Evolutionary conservation across 1,140 invertebrate genomes (phyloP).

Genomic region (Conus ventricosus): DNA sequence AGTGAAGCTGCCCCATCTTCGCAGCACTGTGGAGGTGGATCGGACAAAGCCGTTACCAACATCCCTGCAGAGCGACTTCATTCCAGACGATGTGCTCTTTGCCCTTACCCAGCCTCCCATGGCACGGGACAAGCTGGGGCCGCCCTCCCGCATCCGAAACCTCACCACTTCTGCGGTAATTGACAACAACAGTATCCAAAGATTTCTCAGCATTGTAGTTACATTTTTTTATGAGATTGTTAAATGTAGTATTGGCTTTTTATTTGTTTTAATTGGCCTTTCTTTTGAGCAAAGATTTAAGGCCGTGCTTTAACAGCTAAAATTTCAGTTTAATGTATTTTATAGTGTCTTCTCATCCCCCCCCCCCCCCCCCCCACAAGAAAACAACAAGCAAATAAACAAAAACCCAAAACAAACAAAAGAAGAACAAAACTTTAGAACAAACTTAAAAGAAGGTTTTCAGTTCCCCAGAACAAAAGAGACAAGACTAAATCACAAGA

Average conservation of each 20-base stretch:
- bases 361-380: too few species aligned
- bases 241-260: neutral
- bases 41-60: conserved; percentile 68
- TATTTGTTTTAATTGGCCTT: neutral
- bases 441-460: too few species aligned
- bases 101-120: conserved; percentile 70
- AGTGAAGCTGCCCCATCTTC: conserved; percentile 62
- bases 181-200: conserved; percentile 6
- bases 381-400: too few species aligned
- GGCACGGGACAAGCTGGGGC: conserved; percentile 66
- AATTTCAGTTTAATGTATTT: too few species aligned
- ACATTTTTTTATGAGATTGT: neutral
- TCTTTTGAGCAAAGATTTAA: too few species aligned
- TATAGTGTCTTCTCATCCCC: too few species aligned
- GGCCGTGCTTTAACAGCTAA: too few species aligned
- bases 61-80: conserved; percentile 71
- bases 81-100: conserved; percentile 72
- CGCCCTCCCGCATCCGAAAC: conserved; percentile 60
- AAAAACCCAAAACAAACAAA: too few species aligned
- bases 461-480: too few species aligned
- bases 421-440: too few species aligned
- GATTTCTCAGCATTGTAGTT: neutral
- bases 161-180: conserved; percentile 62
- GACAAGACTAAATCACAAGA: too few species aligned
- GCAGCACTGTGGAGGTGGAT: conserved; percentile 62